Evolutionary conservation across 2,888 invertebrate species (phyloP), one percentile per base, ranked within the genome.

Genomic region (Xylota segnis): DNA sequence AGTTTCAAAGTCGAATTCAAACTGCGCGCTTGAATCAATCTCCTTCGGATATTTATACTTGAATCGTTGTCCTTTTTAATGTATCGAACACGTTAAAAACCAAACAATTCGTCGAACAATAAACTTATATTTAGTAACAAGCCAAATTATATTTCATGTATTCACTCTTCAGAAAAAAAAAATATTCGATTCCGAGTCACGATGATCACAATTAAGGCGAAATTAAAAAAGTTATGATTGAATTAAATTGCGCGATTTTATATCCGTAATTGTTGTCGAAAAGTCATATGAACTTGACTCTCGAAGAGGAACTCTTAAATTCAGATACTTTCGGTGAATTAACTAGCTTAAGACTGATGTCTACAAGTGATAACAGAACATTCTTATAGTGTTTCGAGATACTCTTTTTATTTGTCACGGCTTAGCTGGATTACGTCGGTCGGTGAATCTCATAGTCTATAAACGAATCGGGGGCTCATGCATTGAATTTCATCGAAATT

Each of bases 41-140:
- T 66, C 45, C 86, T 59, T 58, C 54, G 27, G 66, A 58, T 86
- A 86, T 86, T 86, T 86, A 86, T 86, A 86, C 72, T 66, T 23
- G 29, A 75, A 43, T 65, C 14, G 54, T 72, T 54, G 32, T 61
- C 66, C 58, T 82, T 43, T 43, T 43, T 12, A 5, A 43, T 59
- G 7, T 7, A 14, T 27, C 14, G 12, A 10, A 10, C 12, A 34
- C 12, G 27, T 7, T 23, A 50, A 65, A 18, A 23, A 23, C 2
- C 23, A 23, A 23, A 23, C 1, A 23, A 50, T 52, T 40, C 40
- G 27, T 10, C 18, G 29, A 76, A 59, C 16, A 40, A 63, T 54
- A 70, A 78, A 71, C 37, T 70, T 78, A 71, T 63, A 78, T 78
- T 78, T 78, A 71, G 61, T n/a, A 29, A 23, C 74, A 23, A 63